Base-by-base conservation (phyloP, 2,113 vertebrate species). In the Varanus komodoensis region DNA sequence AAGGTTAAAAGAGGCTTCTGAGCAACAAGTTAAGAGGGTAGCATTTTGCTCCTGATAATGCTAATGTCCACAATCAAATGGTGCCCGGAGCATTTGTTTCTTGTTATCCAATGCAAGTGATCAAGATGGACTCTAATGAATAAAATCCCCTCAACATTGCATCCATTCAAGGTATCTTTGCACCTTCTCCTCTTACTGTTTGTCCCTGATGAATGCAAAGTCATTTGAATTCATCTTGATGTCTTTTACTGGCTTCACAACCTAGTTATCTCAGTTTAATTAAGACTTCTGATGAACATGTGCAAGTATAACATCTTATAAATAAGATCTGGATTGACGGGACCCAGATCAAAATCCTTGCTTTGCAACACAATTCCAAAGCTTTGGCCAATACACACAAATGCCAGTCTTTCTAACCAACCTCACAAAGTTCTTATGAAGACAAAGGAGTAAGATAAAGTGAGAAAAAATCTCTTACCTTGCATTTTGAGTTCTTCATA, bases 11-110 rank as follows among this genome's bases (percentile, higher is more conserved):
- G 81, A 74, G 3, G 34, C 29, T 73, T 4, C 48, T 52, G 0
- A 2, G 1, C 19, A 4, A 11, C 19, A 21, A 71, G 8, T 29
- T 9, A 44, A 19, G n/a, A 25, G 5, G 67, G 6, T 73, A 52
- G 34, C 48, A 61, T 73, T 32, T 48, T 82, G 52, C 52, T 2
- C 29, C 4, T 73, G 2, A 89, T 17, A 9, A 21, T 87, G 44
- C 25, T 2, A 0, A 0, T 23, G 48, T 23, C 68, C 0, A 8
- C 52, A 73, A 71, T 34, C 48, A 25, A 34, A 8, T 21, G 38
- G 9, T 7, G n/a, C 21, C 8, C 0, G 32, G 1, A 44, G 1
- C 87, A 32, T 2, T 87, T 67, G n/a, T 77, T 29, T 78, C 15
- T 71, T 84, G 15, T 19, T 78, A n/a, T 87, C 38, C 52, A 48